These are phyloP conservation scores for Cynaeus angustus DNA, from an alignment of 2,888 invertebrate genomes.

Conservation along the genomic window DNA sequence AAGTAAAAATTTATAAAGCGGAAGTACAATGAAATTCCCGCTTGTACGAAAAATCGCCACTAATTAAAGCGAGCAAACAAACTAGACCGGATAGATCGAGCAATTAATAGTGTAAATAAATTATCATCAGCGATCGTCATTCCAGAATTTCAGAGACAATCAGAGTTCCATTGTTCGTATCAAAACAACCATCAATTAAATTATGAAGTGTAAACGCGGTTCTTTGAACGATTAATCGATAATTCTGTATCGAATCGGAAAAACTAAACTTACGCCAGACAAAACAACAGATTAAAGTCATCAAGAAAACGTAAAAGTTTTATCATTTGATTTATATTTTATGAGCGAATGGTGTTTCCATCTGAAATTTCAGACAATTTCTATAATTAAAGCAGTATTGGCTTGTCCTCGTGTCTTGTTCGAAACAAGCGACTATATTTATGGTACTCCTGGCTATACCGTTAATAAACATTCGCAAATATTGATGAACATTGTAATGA, in stretches of 20 bases:
- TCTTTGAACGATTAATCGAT: too few relatives aligned
- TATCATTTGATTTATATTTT: not conserved
- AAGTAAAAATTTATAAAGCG: too few relatives aligned
- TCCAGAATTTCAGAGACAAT: not conserved
- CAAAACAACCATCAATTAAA: slow-evolving; percentile 8
- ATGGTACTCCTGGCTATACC: not conserved
- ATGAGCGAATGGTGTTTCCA: not conserved
- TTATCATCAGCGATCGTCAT: not conserved
- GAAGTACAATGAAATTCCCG: too few relatives aligned
- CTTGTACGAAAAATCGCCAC: too few relatives aligned
- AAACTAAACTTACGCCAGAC: too few relatives aligned
- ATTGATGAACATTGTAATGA: slow-evolving; percentile 39
- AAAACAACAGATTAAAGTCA: not conserved
- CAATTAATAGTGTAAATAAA: slow-evolving; percentile 5
- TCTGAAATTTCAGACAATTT: not conserved
- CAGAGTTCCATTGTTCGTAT: not conserved
- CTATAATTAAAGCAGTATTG: not conserved
- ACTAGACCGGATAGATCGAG: not conserved
- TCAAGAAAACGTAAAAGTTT: not conserved
- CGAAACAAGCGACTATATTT: not conserved
- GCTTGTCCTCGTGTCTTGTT: not conserved
- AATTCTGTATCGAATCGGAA: too few relatives aligned
- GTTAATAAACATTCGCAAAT: slow-evolving; percentile 39
- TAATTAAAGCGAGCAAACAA: slow-evolving; percentile 1
- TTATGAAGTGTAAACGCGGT: slow-evolving; percentile 1